Evolutionary conservation across 92 coral and sea anemone species (phyloP).

Genomic region (Parazoanthus atlanticus): DNA sequence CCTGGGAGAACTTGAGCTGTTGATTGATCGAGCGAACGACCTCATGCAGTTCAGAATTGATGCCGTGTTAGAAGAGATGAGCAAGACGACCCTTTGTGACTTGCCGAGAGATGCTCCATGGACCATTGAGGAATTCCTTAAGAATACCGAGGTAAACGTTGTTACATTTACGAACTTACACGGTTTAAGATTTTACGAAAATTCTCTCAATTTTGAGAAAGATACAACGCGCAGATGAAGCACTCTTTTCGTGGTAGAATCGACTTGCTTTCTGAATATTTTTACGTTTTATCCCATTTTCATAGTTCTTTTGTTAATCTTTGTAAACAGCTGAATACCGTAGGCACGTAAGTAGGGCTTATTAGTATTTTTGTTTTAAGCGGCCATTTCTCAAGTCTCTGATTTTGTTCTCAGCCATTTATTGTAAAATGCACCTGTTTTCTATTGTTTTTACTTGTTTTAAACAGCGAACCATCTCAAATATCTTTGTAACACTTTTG

Average conservation of each 20-base stretch:
- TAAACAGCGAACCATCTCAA: too few species aligned
- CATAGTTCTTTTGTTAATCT: neutral
- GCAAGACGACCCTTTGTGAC: slow-evolving; percentile 77
- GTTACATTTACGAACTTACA: neutral
- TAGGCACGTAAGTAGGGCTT: too few species aligned
- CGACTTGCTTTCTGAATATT: neutral
- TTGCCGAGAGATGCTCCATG: slow-evolving; percentile 86
- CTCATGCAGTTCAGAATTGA: slow-evolving; percentile 88
- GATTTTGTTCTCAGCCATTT: too few species aligned
- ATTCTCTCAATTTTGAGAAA: neutral
- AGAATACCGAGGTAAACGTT: slow-evolving; percentile 78
- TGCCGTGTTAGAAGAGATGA: slow-evolving; percentile 91
- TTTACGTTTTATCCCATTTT: neutral
- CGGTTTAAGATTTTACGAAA: neutral
- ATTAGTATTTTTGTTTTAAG: too few species aligned
- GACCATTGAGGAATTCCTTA: slow-evolving; percentile 87
- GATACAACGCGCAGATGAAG: neutral
- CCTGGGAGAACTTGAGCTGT: slow-evolving; percentile 74
- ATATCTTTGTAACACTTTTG: too few species aligned
- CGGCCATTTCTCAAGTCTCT: too few species aligned
- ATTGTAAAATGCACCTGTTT: too few species aligned
- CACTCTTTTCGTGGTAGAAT: neutral
- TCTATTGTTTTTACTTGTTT: too few species aligned
- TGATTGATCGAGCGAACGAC: slow-evolving; percentile 86
- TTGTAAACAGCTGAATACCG: neutral